phyloP scores from a whole-genome alignment of 2,113 vertebrate genomes.

The Nicator chloris region DNA sequence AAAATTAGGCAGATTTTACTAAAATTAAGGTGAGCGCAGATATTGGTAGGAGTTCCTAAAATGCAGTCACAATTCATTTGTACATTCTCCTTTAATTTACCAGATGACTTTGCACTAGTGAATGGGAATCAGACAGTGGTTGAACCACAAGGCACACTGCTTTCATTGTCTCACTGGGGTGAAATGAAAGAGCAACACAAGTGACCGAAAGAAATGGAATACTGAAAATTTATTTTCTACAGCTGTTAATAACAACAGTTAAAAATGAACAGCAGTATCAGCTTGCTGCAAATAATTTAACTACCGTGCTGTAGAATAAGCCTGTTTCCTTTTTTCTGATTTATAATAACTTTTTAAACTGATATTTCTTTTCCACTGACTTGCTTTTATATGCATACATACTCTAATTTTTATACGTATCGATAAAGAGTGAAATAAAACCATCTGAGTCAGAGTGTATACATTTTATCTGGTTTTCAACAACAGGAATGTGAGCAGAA shows the following conservation, averaged over 20 bases:
- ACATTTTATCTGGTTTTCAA: not conserved
- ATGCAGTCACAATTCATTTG: not conserved
- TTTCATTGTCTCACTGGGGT: not conserved
- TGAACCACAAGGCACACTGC: not conserved
- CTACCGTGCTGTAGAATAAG: not conserved
- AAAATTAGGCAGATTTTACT: not conserved
- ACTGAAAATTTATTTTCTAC: constrained; percentile 3
- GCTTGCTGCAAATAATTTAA: not conserved
- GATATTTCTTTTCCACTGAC: not conserved
- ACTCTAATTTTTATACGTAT: not conserved
- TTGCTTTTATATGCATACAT: not conserved
- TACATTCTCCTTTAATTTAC: not conserved
- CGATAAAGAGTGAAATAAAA: constrained; percentile 3
- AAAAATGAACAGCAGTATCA: not conserved
- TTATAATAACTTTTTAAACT: not conserved
- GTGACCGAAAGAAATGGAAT: not conserved
- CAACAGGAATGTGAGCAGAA: not conserved
- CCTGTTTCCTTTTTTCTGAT: not conserved
- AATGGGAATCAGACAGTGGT: not conserved
- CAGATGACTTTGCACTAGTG: not conserved
- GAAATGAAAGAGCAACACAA: not conserved
- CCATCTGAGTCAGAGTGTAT: not conserved
- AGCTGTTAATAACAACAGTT: not conserved
- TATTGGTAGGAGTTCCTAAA: not conserved
- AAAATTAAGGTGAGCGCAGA: not conserved